A percentile compares a stretch with the other conserved stretches of the same genome.
Evolutionary conservation across 2,888 invertebrate species (phyloP).

Genomic region (Leptothorax acervorum): DNA sequence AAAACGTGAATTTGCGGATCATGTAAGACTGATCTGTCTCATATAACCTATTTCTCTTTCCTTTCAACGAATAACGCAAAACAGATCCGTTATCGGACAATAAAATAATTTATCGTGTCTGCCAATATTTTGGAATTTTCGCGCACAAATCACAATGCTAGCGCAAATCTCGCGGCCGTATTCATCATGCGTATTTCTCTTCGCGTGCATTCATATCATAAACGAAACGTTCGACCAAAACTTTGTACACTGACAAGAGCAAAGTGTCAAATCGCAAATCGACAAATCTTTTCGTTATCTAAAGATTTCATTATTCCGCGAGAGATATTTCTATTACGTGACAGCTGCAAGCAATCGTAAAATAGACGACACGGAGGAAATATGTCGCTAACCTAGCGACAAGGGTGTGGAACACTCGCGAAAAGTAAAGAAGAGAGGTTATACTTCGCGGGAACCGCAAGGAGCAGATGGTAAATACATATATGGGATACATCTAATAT

Average conservation of each 20-base stretch:
- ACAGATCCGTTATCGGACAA: neutral
- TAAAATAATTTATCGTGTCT: neutral
- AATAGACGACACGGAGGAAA: neutral
- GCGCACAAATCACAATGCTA: constrained; percentile 49
- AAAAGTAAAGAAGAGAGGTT: constrained; percentile 67
- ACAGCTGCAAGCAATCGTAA: neutral
- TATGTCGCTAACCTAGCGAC: neutral
- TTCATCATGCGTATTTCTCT: constrained; percentile 44
- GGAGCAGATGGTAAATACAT: neutral
- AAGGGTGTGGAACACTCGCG: constrained; percentile 51
- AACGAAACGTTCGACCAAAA: neutral
- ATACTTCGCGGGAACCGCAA: constrained; percentile 71
- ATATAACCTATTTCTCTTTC: neutral
- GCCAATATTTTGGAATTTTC: neutral
- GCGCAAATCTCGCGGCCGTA: constrained; percentile 27
- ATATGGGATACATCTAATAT: no score
- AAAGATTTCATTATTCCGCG: constrained; percentile 24
- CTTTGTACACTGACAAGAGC: constrained; percentile 27
- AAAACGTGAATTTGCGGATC: constrained; percentile 7
- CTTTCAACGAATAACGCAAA: neutral
- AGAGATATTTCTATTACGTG: neutral
- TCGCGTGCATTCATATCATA: constrained; percentile 33
- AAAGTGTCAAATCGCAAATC: constrained; percentile 51
- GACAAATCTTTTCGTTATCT: neutral
- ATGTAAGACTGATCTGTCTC: constrained; percentile 1